A percentile compares a stretch with the other conserved stretches of the same genome.
Evolutionary conservation across 2,888 invertebrate species (phyloP).

Genomic region (Parapristionchus giblindavisi): DNA sequence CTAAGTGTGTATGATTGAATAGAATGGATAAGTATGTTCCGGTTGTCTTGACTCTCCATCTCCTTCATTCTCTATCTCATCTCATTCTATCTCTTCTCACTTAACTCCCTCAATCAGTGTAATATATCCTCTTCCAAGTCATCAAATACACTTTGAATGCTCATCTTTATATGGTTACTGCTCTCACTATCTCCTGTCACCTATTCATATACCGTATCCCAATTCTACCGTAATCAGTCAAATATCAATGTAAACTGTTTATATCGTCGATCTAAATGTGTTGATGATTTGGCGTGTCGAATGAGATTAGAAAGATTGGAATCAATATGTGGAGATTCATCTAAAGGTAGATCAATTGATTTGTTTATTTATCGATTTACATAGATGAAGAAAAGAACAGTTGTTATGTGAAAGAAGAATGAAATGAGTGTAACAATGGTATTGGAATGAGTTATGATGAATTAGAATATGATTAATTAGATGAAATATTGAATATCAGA

Average conservation of each 20-base stretch:
- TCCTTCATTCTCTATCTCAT: constrained; percentile 1
- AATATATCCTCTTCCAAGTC: constrained; percentile 13
- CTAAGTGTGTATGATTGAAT: background rate
- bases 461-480: constrained; percentile 12
- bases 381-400: no score
- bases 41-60: background rate
- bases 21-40: background rate
- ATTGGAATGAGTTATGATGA: background rate
- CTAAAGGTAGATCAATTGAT: constrained; percentile 4
- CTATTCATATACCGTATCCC: background rate
- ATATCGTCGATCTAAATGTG: constrained; percentile 17
- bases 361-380: background rate
- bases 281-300: constrained; percentile 1
- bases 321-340: constrained; percentile 24
- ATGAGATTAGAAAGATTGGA: constrained; percentile 5
- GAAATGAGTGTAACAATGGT: background rate
- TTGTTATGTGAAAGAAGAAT: no score
- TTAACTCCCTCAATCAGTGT: constrained; percentile 6
- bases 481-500: constrained; percentile 40
- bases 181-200: background rate
- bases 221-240: background rate
- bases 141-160: background rate
- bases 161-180: constrained; percentile 2
- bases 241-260: constrained; percentile 9
- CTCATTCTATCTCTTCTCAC: constrained; percentile 1